Base-by-base conservation (phyloP, 1,140 invertebrate species). In the Amphibalanus amphitrite region DNA sequence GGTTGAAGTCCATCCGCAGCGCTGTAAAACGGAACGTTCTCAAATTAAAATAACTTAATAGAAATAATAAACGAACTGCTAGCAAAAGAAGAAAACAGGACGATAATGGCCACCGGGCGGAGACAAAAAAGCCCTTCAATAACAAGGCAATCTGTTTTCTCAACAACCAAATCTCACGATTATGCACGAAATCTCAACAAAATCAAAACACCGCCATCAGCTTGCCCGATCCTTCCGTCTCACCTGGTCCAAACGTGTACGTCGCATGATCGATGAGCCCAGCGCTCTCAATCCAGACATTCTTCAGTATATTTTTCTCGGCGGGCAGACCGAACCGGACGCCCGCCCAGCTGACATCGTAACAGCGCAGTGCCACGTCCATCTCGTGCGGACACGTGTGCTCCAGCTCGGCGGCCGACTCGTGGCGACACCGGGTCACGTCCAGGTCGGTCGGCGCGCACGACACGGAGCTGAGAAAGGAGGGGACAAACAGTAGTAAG, bases 1-100 rank as follows among this genome's bases (percentile, higher is more conserved):
- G 86, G 70, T 94, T 91, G 80, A 98, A 96, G 81, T 99, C 97
- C 72, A 98, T 90, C 82, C 97, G 94, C 1, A 99, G 80, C 0
- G 95, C 97, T 81, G 79, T 65, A 17, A 17, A 8, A 38, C n/a
- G n/a, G n/a, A n/a, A n/a, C n/a, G n/a, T n/a, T n/a, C n/a, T n/a
- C n/a, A n/a, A n/a, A n/a, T n/a, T n/a, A n/a, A n/a, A n/a, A n/a
- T n/a, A n/a, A n/a, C n/a, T n/a, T n/a, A n/a, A n/a, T n/a, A n/a
- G n/a, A n/a, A n/a, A n/a, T n/a, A n/a, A n/a, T n/a, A n/a, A n/a
- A n/a, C n/a, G n/a, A n/a, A n/a, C n/a, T n/a, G n/a, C n/a, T n/a
- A n/a, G n/a, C n/a, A n/a, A n/a, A n/a, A n/a, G n/a, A n/a, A n/a
- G n/a, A n/a, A n/a, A n/a, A n/a, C n/a, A n/a, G n/a, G n/a, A n/a